A percentile compares a stretch with the other conserved stretches of the same genome.
These are phyloP conservation scores for Lucilia sericata DNA, from an alignment of 1,140 invertebrate genomes.

Conservation along the genomic window DNA sequence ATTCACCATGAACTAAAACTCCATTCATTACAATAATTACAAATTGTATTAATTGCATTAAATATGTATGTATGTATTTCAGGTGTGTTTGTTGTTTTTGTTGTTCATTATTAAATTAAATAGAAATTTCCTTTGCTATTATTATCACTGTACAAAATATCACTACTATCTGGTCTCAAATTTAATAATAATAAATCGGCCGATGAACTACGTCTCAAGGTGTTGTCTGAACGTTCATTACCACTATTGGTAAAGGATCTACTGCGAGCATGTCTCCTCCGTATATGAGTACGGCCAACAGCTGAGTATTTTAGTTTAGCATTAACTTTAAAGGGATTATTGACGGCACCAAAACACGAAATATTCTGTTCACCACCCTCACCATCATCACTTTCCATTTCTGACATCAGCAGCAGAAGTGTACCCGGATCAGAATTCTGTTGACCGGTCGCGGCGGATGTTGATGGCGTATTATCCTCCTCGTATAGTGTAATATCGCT, in stretches of 20 bases:
- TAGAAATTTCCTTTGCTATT: constrained; percentile 19
- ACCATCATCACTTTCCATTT: constrained; percentile 58
- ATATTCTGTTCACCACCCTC: constrained; percentile 54
- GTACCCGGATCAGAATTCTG: neutral
- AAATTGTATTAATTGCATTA: no score
- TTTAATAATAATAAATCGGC: constrained; percentile 60
- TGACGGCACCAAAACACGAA: constrained; percentile 59
- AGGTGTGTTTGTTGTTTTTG: no score
- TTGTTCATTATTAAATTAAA: constrained; percentile 33
- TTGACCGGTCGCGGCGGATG: neutral
- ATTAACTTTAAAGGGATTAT: constrained; percentile 35
- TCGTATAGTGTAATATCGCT: constrained; percentile 9
- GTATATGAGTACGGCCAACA: constrained; percentile 22
- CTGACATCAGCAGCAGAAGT: constrained; percentile 45
- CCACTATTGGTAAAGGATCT: constrained; percentile 59
- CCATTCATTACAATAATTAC: no score
- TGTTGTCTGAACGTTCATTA: constrained; percentile 41
- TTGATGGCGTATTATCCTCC: neutral
- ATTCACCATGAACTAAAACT: no score
- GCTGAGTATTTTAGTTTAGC: constrained; percentile 28
- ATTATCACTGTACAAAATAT: constrained; percentile 23
- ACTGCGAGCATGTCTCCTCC: constrained; percentile 55
- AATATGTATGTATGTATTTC: no score
- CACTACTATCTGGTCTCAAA: constrained; percentile 42
- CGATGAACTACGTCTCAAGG: constrained; percentile 60